Evolutionary conservation across 2,113 vertebrate genomes (phyloP).

Genomic region (human): GRCh38 chr3:100770001-100770500

Average conservation of each 20-base stretch:
- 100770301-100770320: not conserved
- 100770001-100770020: not conserved
- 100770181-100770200: not conserved
- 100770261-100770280: not conserved
- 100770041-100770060: not conserved
- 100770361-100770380: not conserved
- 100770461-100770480: not conserved
- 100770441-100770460: not conserved
- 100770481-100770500: not conserved
- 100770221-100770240: slow-evolving; percentile 12
- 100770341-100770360: not conserved
- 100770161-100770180: not conserved
- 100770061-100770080: fast-evolving
- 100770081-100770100: not conserved
- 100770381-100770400: not conserved
- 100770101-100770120: not conserved
- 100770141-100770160: not conserved
- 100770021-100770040: not conserved
- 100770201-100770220: not conserved
- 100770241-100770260: not conserved
- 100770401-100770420: slow-evolving; percentile 25
- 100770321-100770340: not conserved
- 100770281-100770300: slow-evolving; percentile 21
- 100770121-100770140: not conserved
- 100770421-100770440: not conserved